A percentile compares a stretch with the other conserved stretches of the same genome.
phyloP scores from a whole-genome alignment of 2,797 vertebrate genomes.

The Rhincodon typus region DNA sequence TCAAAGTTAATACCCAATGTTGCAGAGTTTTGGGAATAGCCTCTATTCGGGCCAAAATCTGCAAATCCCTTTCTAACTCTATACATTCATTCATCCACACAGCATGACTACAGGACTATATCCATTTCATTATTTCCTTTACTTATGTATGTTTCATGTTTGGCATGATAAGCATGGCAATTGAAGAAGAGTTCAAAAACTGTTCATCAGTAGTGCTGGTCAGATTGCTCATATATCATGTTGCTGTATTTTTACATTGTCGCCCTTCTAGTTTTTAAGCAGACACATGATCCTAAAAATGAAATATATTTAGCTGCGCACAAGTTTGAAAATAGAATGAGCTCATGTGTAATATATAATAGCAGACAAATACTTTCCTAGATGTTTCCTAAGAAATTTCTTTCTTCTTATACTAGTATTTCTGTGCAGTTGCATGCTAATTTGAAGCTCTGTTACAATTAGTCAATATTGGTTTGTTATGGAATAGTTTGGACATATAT shows the following conservation, averaged over 20 bases:
- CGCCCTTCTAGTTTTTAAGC: slow-evolving; percentile 21
- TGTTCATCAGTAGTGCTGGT: neutral
- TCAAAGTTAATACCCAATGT: neutral
- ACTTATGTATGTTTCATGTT: neutral
- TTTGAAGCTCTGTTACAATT: neutral
- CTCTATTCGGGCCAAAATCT: neutral
- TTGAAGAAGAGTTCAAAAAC: neutral
- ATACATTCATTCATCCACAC: too few relatives aligned
- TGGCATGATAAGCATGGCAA: neutral
- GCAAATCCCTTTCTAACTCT: neutral
- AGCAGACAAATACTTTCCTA: neutral
- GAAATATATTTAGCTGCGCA: neutral
- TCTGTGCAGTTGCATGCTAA: neutral
- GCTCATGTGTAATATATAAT: neutral
- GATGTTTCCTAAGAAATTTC: neutral
- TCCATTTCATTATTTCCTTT: neutral
- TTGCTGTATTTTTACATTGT: slow-evolving; percentile 14
- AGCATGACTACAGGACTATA: too few relatives aligned
- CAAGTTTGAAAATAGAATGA: slow-evolving; percentile 4
- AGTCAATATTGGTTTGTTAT: neutral
- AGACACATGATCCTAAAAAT: slow-evolving; percentile 23
- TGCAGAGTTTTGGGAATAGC: neutral
- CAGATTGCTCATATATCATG: neutral
- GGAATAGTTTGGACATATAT: neutral
- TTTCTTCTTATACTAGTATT: neutral